phyloP scores from a whole-genome alignment of 2,888 invertebrate species.

The Lycophotia porphyrea region DNA sequence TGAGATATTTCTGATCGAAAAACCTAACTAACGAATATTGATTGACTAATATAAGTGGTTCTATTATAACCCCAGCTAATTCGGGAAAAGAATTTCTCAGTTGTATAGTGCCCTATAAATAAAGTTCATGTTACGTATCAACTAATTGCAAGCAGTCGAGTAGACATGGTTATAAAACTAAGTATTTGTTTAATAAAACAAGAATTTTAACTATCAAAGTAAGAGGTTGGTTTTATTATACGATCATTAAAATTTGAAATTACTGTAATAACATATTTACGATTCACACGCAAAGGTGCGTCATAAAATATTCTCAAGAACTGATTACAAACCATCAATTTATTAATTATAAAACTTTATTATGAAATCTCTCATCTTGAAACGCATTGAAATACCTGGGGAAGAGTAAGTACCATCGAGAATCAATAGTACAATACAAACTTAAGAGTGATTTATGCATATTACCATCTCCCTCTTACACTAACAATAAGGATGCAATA shows the following conservation, averaged over 20 bases:
- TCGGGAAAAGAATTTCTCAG: not conserved
- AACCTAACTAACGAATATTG: not conserved
- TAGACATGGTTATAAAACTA: constrained; percentile 6
- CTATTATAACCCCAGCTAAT: not conserved
- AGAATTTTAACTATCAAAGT: constrained; percentile 36
- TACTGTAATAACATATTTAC: constrained; percentile 43
- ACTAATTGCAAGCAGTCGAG: not conserved
- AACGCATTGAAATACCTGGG: constrained; percentile 6
- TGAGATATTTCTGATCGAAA: not conserved
- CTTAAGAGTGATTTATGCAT: not conserved
- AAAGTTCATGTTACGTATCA: not conserved
- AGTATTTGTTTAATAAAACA: constrained; percentile 39
- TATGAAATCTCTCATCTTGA: constrained; percentile 7
- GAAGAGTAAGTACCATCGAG: constrained; percentile 6
- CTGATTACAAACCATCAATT: constrained; percentile 40
- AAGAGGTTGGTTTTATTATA: constrained; percentile 42
- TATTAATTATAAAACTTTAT: constrained; percentile 24
- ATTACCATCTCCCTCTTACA: constrained; percentile 26
- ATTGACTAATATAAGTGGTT: not conserved
- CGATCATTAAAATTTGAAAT: constrained; percentile 45
- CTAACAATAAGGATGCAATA: constrained; percentile 28
- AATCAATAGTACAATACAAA: constrained; percentile 18
- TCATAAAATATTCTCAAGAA: constrained; percentile 38
- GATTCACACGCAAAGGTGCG: constrained; percentile 31
- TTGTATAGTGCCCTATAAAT: not conserved